A percentile compares a stretch with the other conserved stretches of the same genome.
Evolutionary conservation across 2,888 invertebrate genomes (phyloP).

Genomic region (Thereva nobilitata): DNA sequence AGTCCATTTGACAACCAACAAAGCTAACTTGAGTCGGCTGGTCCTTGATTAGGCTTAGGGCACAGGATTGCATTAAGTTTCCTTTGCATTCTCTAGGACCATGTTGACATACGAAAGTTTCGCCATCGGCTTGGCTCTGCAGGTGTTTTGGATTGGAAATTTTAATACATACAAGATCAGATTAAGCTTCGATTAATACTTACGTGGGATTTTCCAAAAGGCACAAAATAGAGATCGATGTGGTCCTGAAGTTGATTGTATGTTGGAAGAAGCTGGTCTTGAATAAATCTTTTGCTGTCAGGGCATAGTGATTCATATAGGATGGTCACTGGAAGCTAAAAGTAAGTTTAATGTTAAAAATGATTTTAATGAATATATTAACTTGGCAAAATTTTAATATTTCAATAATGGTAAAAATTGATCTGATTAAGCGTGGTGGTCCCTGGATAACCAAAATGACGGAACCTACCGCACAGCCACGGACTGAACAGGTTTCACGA

Average conservation of each 20-base stretch:
- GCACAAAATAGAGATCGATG: conserved; percentile 62
- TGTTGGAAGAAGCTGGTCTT: conserved; percentile 61
- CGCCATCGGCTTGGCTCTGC: conserved; percentile 53
- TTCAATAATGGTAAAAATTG: too few species aligned
- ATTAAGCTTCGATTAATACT: background rate
- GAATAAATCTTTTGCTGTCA: conserved; percentile 65
- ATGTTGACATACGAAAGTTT: conserved; percentile 66
- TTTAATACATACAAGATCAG: background rate
- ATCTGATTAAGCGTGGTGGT: too few species aligned
- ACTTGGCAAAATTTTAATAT: too few species aligned
- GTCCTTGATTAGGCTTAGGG: conserved; percentile 54
- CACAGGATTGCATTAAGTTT: conserved; percentile 67
- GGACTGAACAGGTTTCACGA: too few species aligned
- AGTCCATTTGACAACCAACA: conserved; percentile 62
- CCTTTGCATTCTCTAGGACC: conserved; percentile 67
- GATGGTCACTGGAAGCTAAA: conserved; percentile 61
- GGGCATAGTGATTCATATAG: conserved; percentile 67
- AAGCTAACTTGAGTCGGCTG: conserved; percentile 59
- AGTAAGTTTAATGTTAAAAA: background rate
- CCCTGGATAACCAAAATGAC: too few species aligned
- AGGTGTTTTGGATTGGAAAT: background rate
- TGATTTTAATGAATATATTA: too few species aligned
- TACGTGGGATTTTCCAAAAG: conserved; percentile 60
- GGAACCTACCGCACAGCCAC: too few species aligned
- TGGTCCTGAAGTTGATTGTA: conserved; percentile 60